phyloP scores from a whole-genome alignment of 2,797 vertebrate genomes.

The Sphenopsis melanotis region DNA sequence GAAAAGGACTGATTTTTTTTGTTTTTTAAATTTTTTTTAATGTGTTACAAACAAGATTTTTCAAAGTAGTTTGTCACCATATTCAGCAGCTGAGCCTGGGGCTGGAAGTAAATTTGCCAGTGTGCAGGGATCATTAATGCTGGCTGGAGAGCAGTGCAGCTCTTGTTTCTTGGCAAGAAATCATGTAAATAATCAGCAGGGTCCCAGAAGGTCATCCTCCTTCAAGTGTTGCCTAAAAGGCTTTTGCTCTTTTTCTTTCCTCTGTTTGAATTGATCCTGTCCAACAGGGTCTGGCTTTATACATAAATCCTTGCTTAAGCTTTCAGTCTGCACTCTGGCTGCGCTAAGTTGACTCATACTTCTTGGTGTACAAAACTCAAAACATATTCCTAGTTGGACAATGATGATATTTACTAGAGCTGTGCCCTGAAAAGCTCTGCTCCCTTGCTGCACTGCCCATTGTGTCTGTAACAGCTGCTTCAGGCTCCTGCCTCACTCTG shows the following conservation, averaged over 20 bases:
- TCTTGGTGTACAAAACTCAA: not conserved
- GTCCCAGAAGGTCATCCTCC: constrained; percentile 40
- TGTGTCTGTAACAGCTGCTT: not conserved
- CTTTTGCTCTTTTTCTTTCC: constrained; percentile 28
- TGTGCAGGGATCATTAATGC: not conserved
- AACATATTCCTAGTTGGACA: not conserved
- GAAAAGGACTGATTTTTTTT: not conserved
- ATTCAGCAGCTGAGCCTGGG: not conserved
- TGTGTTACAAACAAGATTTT: not conserved
- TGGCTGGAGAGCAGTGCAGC: not conserved
- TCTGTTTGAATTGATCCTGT: constrained; percentile 36
- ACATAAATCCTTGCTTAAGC: constrained; percentile 27
- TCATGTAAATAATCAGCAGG: constrained; percentile 32
- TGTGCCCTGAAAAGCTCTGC: not conserved
- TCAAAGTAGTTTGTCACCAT: not conserved
- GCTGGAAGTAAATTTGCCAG: not conserved
- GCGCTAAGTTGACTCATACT: not conserved
- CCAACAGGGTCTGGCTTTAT: not conserved
- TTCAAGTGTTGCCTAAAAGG: constrained; percentile 34
- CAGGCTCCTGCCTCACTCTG: not conserved
- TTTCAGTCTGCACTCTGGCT: not conserved
- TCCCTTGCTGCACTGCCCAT: not conserved
- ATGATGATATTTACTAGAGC: not conserved
- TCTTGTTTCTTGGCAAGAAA: constrained; percentile 50
- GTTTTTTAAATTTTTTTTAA: not conserved